Percentiles rank a stretch among this genome's conserved stretches.
phyloP scores from a whole-genome alignment of 1,140 invertebrate species.

The Notospermus geniculatus region DNA sequence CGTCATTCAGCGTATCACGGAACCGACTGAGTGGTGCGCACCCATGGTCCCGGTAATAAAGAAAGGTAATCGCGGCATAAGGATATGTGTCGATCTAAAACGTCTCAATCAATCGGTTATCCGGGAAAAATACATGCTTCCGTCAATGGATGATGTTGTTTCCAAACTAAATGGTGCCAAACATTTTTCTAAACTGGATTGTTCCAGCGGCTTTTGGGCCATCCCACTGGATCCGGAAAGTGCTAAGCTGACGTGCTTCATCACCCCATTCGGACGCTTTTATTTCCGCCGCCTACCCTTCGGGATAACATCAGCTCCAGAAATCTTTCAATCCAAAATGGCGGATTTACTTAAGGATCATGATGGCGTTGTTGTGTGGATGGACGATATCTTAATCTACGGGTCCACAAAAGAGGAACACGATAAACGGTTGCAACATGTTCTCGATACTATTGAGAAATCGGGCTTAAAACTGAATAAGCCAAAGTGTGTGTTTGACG shows the following conservation, averaged over 20 bases:
- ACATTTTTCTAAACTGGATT: slow-evolving; percentile 26
- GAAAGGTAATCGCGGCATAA: slow-evolving; percentile 20
- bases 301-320: slow-evolving; percentile 23
- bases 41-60: slow-evolving; percentile 33
- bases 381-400: slow-evolving; percentile 27
- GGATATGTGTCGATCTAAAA: slow-evolving; percentile 58
- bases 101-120: slow-evolving; percentile 37
- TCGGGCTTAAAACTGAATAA: slow-evolving; percentile 25
- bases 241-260: slow-evolving; percentile 27
- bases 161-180: slow-evolving; percentile 16
- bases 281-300: slow-evolving; percentile 24
- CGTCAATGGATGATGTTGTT: slow-evolving; percentile 31
- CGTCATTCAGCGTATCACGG: slow-evolving; percentile 28
- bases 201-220: slow-evolving; percentile 36
- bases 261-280: slow-evolving; percentile 31
- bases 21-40: slow-evolving; percentile 32
- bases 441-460: slow-evolving; percentile 13
- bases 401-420: slow-evolving; percentile 20
- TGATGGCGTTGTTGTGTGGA: slow-evolving; percentile 9
- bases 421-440: slow-evolving; percentile 12
- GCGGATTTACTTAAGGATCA: slow-evolving; percentile 11
- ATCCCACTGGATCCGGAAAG: slow-evolving; percentile 26
- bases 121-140: slow-evolving; percentile 23
- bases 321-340: slow-evolving; percentile 26
- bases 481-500: slow-evolving; percentile 19